A percentile compares a stretch with the other conserved stretches of the same genome.
phyloP scores from a whole-genome alignment of 1,140 invertebrate genomes.

The Hypothenemus hampei region DNA sequence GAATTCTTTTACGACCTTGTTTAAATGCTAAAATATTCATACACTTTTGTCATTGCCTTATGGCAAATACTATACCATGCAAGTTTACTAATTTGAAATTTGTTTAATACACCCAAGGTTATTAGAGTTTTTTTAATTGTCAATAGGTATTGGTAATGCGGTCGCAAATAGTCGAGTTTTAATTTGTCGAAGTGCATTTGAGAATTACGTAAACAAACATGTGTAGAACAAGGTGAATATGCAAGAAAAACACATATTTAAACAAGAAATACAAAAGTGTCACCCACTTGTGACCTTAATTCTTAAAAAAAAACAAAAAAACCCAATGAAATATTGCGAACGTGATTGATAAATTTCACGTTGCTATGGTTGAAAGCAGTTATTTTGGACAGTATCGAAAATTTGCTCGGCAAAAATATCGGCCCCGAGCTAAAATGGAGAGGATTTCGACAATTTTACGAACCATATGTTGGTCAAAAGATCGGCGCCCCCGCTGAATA shows the following conservation, averaged over 20 bases:
- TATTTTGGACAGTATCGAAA: not conserved
- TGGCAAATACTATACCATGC: too few relatives aligned
- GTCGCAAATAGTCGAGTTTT: too few relatives aligned
- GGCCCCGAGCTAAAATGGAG: conserved; percentile 4
- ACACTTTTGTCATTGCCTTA: too few relatives aligned
- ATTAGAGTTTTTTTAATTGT: too few relatives aligned
- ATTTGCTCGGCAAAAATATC: not conserved
- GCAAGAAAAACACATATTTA: too few relatives aligned
- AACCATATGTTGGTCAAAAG: conserved; percentile 12
- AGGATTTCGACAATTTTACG: conserved; percentile 2
- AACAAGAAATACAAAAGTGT: conserved; percentile 6
- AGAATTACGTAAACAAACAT: too few relatives aligned
- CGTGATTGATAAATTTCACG: not conserved
- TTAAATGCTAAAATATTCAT: not conserved
- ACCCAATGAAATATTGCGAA: not conserved
- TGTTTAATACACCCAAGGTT: not conserved
- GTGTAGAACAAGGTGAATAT: too few relatives aligned
- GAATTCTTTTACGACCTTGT: not conserved
- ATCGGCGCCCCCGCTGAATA: conserved; percentile 4
- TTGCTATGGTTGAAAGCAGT: not conserved
- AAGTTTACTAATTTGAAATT: too few relatives aligned
- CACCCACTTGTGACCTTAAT: conserved; percentile 9
- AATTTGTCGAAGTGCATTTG: too few relatives aligned
- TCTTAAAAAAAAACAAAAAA: not conserved
- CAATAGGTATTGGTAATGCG: too few relatives aligned